phyloP scores from a whole-genome alignment of 2,113 vertebrate genomes.

The Ciconia boyciana region DNA sequence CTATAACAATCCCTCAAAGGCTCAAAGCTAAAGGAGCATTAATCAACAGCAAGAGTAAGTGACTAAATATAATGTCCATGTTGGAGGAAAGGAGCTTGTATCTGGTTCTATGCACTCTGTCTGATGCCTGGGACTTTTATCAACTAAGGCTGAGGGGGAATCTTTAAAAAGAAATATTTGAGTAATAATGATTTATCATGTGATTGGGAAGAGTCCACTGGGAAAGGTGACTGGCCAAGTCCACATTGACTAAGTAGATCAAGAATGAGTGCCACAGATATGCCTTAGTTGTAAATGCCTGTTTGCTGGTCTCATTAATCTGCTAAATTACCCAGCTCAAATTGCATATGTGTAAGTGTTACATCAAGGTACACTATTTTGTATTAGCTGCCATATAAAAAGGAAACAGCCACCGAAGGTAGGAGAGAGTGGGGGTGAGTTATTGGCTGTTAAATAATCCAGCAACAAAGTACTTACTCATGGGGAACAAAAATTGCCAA shows the following conservation, averaged over 20 bases:
- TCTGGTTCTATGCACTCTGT: background rate
- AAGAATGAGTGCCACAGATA: constrained; percentile 57
- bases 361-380: constrained; percentile 66
- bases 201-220: constrained; percentile 19
- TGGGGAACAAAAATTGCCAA: constrained; percentile 26
- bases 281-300: constrained; percentile 44
- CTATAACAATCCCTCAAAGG: constrained; percentile 34
- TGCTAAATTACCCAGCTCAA: constrained; percentile 68
- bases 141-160: background rate
- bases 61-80: background rate
- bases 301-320: constrained; percentile 63
- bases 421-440: constrained; percentile 16
- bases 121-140: constrained; percentile 27
- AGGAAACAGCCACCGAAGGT: constrained; percentile 51
- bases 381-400: constrained; percentile 58
- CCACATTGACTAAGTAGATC: constrained; percentile 52
- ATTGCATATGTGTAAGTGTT: constrained; percentile 60
- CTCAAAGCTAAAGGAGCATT: constrained; percentile 18
- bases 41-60: constrained; percentile 35
- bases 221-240: constrained; percentile 28
- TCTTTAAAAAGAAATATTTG: constrained; percentile 42
- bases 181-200: constrained; percentile 29
- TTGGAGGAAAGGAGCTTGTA: background rate
- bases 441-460: constrained; percentile 44
- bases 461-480: constrained; percentile 49